Conservation (phyloP, 2,797 vertebrate species). For the Lithobates sylvaticus region DNA sequence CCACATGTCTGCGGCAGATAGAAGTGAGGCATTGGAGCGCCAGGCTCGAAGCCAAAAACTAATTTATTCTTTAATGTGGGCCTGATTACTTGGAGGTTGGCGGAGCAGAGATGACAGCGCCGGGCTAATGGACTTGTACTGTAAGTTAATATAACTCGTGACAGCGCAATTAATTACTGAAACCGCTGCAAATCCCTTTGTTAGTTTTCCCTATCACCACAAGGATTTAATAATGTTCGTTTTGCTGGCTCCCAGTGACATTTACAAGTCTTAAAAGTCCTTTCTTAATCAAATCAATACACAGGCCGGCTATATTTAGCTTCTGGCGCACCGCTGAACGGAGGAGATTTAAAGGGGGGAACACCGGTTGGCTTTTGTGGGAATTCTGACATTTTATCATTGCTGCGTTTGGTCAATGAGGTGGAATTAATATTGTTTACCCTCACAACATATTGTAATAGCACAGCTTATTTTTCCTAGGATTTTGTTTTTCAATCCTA, state of each 20-base stretch:
- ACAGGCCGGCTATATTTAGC: constrained; percentile 16
- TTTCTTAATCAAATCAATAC: constrained; percentile 86
- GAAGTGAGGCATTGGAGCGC: constrained; percentile 79
- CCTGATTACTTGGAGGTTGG: constrained; percentile 83
- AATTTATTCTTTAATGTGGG: constrained; percentile 86
- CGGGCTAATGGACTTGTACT: constrained; percentile 86
- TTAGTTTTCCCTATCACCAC: constrained; percentile 83
- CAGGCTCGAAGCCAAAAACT: constrained; percentile 83
- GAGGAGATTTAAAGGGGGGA: not conserved
- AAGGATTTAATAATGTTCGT: constrained; percentile 85
- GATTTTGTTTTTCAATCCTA: too few relatives aligned
- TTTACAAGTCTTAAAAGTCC: constrained; percentile 84
- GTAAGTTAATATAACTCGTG: constrained; percentile 88
- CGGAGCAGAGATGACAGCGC: constrained; percentile 84
- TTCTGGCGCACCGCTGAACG: not conserved
- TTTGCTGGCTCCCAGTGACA: constrained; percentile 84
- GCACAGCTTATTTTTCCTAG: too few relatives aligned
- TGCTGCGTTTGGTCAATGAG: too few relatives aligned
- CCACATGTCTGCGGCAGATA: constrained; percentile 83
- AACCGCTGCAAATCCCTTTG: constrained; percentile 84
- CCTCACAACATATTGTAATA: too few relatives aligned
- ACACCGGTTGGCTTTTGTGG: not conserved
- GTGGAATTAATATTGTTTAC: too few relatives aligned
- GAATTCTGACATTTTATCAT: not conserved
- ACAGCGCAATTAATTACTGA: constrained; percentile 88